A percentile compares a stretch with the other conserved stretches of the same genome.
phyloP scores from a whole-genome alignment of 2,113 vertebrate genomes.

The Megaceryle torquata region DNA sequence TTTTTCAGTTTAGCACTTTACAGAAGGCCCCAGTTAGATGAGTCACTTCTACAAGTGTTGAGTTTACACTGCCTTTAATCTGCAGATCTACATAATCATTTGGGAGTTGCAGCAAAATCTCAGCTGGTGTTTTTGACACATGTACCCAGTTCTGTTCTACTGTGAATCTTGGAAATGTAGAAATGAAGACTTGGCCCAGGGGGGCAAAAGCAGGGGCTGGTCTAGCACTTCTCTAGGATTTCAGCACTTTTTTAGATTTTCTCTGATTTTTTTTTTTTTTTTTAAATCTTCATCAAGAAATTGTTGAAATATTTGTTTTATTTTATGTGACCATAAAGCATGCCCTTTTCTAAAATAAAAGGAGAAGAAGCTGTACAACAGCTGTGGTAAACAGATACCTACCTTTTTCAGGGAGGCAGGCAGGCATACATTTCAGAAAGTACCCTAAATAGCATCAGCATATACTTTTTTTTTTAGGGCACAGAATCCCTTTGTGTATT shows the following conservation, averaged over 20 bases:
- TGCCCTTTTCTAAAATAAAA: background rate
- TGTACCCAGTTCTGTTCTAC: background rate
- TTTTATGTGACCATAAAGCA: background rate
- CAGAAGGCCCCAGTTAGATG: rapidly evolving
- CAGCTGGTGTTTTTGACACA: background rate
- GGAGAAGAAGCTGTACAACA: background rate
- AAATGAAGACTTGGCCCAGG: background rate
- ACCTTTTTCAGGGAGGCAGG: background rate
- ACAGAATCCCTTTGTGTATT: background rate
- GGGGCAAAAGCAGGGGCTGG: background rate
- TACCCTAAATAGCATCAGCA: background rate
- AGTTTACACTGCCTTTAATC: background rate
- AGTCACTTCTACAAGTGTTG: background rate
- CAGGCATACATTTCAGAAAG: background rate
- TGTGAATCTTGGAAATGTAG: background rate
- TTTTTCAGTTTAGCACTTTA: background rate
- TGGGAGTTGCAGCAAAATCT: background rate
- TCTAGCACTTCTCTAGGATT: background rate
- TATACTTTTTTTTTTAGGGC: background rate
- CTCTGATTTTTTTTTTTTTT: background rate
- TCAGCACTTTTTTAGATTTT: background rate
- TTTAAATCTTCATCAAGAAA: background rate
- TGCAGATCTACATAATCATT: background rate
- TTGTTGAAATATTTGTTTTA: background rate
- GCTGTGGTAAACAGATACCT: background rate